Evolutionary conservation across 2,797 vertebrate genomes (phyloP).

Genomic region (Argentina silus): DNA sequence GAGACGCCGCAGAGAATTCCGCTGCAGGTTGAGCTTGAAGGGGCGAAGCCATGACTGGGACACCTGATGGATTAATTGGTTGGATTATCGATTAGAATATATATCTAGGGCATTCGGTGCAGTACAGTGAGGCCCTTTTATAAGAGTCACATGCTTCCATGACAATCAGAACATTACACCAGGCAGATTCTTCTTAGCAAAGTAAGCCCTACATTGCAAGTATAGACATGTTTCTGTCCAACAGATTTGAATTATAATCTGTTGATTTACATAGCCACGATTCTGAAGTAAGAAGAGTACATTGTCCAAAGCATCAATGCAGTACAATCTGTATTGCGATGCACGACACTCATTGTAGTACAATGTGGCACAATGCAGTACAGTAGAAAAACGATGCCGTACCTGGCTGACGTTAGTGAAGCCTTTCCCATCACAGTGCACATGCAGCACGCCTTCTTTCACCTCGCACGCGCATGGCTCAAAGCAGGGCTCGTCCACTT

Average conservation of each 20-base stretch:
- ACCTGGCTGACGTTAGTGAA: constrained; percentile 89
- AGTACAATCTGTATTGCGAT: background rate
- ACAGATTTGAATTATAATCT: no score
- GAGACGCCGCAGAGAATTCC: constrained; percentile 97
- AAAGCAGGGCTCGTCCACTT: constrained; percentile 82
- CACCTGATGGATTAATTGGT: constrained; percentile 74
- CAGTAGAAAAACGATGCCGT: constrained; percentile 8
- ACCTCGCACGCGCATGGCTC: constrained; percentile 95
- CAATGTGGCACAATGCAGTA: background rate
- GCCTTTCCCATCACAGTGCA: constrained; percentile 96
- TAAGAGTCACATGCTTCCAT: no score
- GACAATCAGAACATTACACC: no score
- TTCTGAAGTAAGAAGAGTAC: no score
- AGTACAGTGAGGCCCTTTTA: no score
- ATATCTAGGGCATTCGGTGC: background rate
- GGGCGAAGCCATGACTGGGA: constrained; percentile 88
- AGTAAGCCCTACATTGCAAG: background rate
- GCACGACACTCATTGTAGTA: background rate
- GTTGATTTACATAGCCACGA: no score
- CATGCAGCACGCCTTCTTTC: constrained; percentile 96
- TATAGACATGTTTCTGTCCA: background rate
- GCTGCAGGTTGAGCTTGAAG: constrained; percentile 98
- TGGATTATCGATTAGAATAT: constrained; percentile 66
- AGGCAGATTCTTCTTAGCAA: no score
- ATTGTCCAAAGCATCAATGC: background rate